These are phyloP conservation scores for Limnothrissa miodon DNA, from an alignment of 2,113 vertebrate genomes.

Conservation along the genomic window DNA sequence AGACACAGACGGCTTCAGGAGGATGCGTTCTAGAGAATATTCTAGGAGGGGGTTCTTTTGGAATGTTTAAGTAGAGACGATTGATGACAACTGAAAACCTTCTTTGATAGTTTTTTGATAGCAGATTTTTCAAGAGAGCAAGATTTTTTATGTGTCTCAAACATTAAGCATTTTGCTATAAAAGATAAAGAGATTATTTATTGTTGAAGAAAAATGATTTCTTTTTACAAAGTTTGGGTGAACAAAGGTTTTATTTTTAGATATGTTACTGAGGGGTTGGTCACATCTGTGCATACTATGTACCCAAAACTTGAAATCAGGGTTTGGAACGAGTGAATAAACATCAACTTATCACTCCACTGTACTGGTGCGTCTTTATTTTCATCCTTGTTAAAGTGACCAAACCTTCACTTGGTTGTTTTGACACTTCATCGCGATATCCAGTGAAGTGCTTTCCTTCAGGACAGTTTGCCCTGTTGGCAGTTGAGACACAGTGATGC, in stretches of 20 bases:
- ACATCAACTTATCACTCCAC: background rate
- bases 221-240: background rate
- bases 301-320: background rate
- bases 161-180: background rate
- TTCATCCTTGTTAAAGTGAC: background rate
- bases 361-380: background rate
- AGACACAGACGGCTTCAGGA: constrained; percentile 10
- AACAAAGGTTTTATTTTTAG: background rate
- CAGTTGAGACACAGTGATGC: background rate
- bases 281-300: background rate
- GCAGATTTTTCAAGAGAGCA: background rate
- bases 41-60: background rate
- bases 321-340: background rate
- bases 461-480: background rate
- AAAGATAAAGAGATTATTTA: background rate
- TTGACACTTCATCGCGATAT: background rate
- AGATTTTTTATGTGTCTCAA: background rate
- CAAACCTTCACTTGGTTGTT: background rate
- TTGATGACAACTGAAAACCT: too few relatives aligned
- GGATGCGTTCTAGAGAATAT: background rate
- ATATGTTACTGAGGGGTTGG: background rate
- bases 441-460: background rate
- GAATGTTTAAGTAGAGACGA: too few relatives aligned
- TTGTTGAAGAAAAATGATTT: background rate
- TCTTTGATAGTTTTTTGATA: too few relatives aligned